Evolutionary conservation across 2,797 vertebrate species (phyloP), one percentile per base, ranked within the genome.

Genomic region (Malurus splendens): DNA sequence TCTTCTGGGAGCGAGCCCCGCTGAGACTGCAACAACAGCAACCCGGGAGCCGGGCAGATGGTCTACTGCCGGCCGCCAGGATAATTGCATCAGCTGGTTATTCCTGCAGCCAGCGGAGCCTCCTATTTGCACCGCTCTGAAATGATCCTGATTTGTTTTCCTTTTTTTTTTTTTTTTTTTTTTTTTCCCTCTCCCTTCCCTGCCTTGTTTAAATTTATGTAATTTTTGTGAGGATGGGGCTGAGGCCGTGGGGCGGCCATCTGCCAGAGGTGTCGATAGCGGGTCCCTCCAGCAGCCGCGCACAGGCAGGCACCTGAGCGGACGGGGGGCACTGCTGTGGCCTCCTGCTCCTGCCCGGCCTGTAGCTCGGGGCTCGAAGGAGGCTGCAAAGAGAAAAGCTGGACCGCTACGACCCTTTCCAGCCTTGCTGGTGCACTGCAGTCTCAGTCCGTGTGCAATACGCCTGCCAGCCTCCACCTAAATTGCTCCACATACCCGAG

Each of bases 21-120:
- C 94, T 94, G 95, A 92, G 95, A 80, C 82, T 36, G 89, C 89
- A 94, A 95, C 94, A 95, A 95, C 95, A 93, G 93, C 94, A 59
- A 84, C 94, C 93, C 86, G 24, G 94, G 94, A 92, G 93, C 91
- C 1, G 55, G 95, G 95, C 95, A 96, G 95, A 96, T 96, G 95
- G 95, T 95, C 94, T 93, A 19, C 93, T 93, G 95, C 94, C 93
- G 74, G 65, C 86, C 32, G 86, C 79, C 83, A 79, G 88, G 25
- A 89, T 92, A 94, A 96, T 95, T 91, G 93, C 94, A 94, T 95
- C 93, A 92, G 92, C 93, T 93, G 94, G 93, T 94, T 92, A 38
- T 89, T 94, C 60, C 83, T 86, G 89, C 89, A 86, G 93, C 82
- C 93, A 86, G 91, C 30, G 3, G 42, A 90, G 87, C 80, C 82